Evolutionary conservation across 2,797 vertebrate species (phyloP).

Genomic region (Ammospiza maritima): DNA sequence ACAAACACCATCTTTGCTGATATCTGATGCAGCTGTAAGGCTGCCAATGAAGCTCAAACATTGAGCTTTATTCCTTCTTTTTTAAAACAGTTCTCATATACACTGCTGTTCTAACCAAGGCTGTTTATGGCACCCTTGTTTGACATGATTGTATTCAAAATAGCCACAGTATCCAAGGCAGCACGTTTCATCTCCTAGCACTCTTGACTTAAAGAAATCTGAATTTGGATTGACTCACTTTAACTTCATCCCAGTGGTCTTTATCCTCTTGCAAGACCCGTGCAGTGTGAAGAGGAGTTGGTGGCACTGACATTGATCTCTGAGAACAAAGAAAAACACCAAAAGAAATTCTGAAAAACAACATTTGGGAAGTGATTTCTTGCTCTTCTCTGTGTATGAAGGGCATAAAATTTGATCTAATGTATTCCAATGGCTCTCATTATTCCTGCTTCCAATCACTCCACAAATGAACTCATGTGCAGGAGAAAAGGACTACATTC

Average conservation of each 20-base stretch:
- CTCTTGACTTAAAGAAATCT: not conserved
- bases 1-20: not conserved
- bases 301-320: conserved; percentile 93
- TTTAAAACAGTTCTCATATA: not conserved
- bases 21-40: not conserved
- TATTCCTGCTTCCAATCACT: not conserved
- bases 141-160: not conserved
- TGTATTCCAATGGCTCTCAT: not conserved
- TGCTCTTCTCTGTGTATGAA: not conserved
- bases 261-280: conserved; percentile 94
- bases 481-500: not conserved
- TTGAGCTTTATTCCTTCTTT: not conserved
- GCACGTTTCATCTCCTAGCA: not conserved
- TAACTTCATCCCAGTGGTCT: conserved; percentile 97
- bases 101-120: not conserved
- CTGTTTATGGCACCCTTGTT: not conserved
- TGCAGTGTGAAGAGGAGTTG: conserved; percentile 94
- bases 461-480: not conserved
- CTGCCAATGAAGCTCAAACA: not conserved
- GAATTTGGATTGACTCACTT: conserved; percentile 80
- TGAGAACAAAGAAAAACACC: conserved; percentile 60
- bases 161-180: not conserved
- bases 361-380: not conserved
- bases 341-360: not conserved
- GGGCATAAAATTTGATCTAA: not conserved